phyloP scores from a whole-genome alignment of 2,113 vertebrate species.

The Mesoclemmys tuberculata region DNA sequence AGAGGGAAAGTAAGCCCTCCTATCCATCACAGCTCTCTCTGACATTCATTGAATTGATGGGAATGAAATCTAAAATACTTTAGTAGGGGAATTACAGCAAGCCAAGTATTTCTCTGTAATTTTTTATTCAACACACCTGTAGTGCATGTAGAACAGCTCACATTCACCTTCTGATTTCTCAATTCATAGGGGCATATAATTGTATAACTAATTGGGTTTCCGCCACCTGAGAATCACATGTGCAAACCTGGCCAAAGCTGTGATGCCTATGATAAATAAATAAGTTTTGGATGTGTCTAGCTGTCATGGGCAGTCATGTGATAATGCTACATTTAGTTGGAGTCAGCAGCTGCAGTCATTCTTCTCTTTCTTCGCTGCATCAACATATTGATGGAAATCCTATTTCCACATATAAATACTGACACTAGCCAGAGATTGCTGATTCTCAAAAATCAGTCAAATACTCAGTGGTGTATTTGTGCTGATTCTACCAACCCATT shows the following conservation, averaged over 20 bases:
- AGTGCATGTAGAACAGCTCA: not conserved
- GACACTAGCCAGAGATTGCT: not conserved
- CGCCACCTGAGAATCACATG: not conserved
- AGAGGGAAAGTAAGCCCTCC: not conserved
- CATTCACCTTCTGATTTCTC: not conserved
- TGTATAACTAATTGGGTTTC: not conserved
- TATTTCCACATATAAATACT: not conserved
- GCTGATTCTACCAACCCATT: not conserved
- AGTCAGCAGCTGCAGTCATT: not conserved
- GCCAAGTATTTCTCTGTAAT: not conserved
- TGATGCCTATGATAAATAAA: not conserved
- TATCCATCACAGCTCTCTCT: not conserved
- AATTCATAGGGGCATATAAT: not conserved
- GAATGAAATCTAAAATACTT: not conserved
- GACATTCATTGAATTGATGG: slow-evolving; percentile 29
- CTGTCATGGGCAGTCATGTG: not conserved
- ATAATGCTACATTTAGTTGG: not conserved
- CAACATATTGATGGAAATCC: not conserved
- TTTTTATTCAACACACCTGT: not conserved
- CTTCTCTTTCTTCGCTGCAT: not conserved
- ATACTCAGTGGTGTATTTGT: not conserved
- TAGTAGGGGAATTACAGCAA: not conserved
- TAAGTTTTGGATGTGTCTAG: not conserved
- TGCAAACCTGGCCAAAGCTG: not conserved
- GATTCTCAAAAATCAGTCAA: not conserved